Base-by-base conservation (phyloP, 1,140 invertebrate species). In the Batillaria attramentaria region DNA sequence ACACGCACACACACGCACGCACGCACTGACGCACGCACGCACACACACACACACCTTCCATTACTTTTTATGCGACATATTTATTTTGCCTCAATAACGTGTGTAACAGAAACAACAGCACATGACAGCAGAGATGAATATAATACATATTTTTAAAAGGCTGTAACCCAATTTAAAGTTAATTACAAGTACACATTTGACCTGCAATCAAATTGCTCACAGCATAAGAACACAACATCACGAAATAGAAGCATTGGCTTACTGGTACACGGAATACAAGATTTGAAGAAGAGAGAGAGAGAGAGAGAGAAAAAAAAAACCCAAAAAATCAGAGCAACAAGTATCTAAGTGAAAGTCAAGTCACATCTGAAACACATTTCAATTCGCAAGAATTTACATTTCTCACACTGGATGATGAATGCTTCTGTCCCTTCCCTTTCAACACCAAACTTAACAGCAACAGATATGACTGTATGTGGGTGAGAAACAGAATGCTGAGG, bases 81-180 rank as follows among this genome's bases (percentile, higher is more conserved):
- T 60, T 60, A n/a, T n/a, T 60, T 60, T 60, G 57, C 57, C 57
- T 60, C 31, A 28, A 24, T 60, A 60, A 60, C 57, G 31, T 60
- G 24, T 28, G 24, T 28, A 60, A 60, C 57, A 60, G 24, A 28
- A 60, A 8, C 57, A 60, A 60, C 57, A 60, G 57, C 57, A 60
- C 57, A 60, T n/a, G 24, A 60, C 57, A 60, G 57, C 57, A 60
- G 57, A 60, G 57, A 60, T 8, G 31, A 60, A 28, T n/a, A 60
- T 60, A 60, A 60, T 60, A 60, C 57, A 24, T 60, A n/a, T 60
- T 5, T n/a, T n/a, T n/a, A 20, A n/a, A 60, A 20, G 24, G 31
- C 31, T 60, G 8, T n/a, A 60, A n/a, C 24, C 46, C 57, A 8
- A 60, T n/a, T 60, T 4, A 60, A 60, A 10, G 31, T 20, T 6